Evolutionary conservation across 1,140 invertebrate species (phyloP).

Genomic region (Drosophila serrata): DNA sequence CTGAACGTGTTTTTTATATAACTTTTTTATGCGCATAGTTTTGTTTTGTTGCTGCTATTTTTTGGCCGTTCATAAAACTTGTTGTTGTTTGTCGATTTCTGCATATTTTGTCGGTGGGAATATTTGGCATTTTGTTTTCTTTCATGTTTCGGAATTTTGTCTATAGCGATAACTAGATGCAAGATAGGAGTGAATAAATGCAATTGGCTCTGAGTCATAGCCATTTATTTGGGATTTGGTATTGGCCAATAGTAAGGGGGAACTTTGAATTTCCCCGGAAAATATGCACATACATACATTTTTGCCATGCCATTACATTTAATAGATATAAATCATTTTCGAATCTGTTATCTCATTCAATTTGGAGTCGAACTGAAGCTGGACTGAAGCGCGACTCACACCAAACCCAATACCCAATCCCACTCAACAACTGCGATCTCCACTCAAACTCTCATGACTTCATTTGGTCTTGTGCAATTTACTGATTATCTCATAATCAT

Average conservation of each 20-base stretch:
- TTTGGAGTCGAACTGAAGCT: conserved; percentile 16
- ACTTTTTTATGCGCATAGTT: conserved; percentile 76
- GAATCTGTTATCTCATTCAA: conserved; percentile 46
- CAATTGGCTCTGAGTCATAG: conserved; percentile 39
- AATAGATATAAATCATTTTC: conserved; percentile 32
- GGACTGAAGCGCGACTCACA: background rate
- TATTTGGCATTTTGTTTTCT: conserved; percentile 68
- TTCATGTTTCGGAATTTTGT: conserved; percentile 65
- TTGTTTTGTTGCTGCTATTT: conserved; percentile 47
- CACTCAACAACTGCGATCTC: conserved; percentile 7
- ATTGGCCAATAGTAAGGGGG: conserved; percentile 6
- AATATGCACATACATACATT: background rate
- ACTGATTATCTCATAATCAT: conserved; percentile 80
- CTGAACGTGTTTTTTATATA: conserved; percentile 82
- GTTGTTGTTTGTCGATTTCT: conserved; percentile 58
- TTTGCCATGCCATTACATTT: conserved; percentile 15
- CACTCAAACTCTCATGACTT: conserved; percentile 47
- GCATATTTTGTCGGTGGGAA: conserved; percentile 70
- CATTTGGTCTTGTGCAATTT: conserved; percentile 67
- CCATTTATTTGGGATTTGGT: conserved; percentile 1
- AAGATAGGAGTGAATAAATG: conserved; percentile 45
- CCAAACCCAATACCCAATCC: conserved; percentile 1
- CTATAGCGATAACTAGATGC: conserved; percentile 45
- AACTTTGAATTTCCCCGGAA: conserved; percentile 5
- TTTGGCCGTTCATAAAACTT: conserved; percentile 40